These are phyloP conservation scores for Hippoglossus hippoglossus DNA, from an alignment of 2,797 vertebrate species.

Conservation along the genomic window DNA sequence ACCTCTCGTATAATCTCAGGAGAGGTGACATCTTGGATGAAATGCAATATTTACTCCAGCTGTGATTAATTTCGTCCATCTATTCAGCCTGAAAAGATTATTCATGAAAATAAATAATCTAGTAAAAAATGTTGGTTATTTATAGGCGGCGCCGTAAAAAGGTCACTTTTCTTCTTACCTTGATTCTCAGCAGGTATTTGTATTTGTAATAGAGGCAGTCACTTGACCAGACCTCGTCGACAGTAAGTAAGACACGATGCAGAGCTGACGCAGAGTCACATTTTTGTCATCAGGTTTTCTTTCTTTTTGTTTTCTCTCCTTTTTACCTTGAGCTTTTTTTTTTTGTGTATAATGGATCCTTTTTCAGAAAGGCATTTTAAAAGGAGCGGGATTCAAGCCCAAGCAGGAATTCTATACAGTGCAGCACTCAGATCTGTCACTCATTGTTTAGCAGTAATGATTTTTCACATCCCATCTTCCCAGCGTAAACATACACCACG, in stretches of 20 bases:
- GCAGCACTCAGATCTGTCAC: conserved; percentile 33
- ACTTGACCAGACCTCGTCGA: not conserved
- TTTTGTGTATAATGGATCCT: conserved; percentile 8
- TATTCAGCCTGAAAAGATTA: not conserved
- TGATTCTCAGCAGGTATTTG: not conserved
- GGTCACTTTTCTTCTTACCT: not conserved
- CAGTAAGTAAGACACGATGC: not conserved
- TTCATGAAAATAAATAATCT: not conserved
- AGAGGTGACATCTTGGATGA: conserved; percentile 42
- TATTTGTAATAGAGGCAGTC: not conserved
- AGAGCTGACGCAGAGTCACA: not conserved
- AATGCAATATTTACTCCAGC: conserved; percentile 39
- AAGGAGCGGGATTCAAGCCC: conserved; percentile 5
- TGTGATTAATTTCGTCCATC: conserved; percentile 33
- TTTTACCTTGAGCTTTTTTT: not conserved
- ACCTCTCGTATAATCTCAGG: conserved; percentile 35
- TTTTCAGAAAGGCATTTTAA: conserved; percentile 23
- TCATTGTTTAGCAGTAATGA: conserved; percentile 23
- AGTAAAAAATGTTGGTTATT: conserved; percentile 6
- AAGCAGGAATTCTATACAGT: conserved; percentile 6
- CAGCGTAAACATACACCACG: not conserved
- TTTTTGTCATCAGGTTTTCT: conserved; percentile 9
- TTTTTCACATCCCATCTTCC: conserved; percentile 20
- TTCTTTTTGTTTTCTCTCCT: conserved; percentile 1
- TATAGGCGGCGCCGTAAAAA: not conserved